Conservation (phyloP, 1,140 invertebrate species). For the Papilio glaucus region DNA sequence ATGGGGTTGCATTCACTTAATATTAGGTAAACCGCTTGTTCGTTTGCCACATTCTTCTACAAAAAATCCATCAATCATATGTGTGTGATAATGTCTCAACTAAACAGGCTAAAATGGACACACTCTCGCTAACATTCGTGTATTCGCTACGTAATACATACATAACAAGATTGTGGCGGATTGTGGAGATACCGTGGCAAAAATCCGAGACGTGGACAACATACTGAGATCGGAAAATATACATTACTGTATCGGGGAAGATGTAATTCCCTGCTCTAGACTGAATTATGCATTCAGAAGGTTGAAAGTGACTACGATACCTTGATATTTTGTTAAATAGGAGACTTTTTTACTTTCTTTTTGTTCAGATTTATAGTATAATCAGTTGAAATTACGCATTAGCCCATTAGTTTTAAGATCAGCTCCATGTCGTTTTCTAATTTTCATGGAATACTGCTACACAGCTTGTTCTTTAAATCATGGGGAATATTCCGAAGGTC, state of each 20-base stretch:
- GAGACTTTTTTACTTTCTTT: no score
- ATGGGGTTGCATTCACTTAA: no score
- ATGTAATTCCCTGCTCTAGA: background rate
- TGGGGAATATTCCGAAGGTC: no score
- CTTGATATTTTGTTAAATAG: background rate
- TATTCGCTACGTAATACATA: constrained; percentile 2
- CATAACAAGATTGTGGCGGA: constrained; percentile 4
- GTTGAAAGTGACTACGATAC: background rate
- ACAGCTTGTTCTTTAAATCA: no score
- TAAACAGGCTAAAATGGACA: constrained; percentile 1
- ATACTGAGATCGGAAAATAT: constrained; percentile 1
- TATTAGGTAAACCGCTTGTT: no score
- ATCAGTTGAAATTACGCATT: no score
- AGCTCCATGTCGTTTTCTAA: no score
- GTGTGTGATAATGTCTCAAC: background rate
- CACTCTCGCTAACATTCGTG: background rate
- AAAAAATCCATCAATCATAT: no score
- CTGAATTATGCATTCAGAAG: background rate
- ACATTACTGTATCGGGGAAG: background rate
- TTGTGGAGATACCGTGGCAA: constrained; percentile 13
- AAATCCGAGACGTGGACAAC: constrained; percentile 16
- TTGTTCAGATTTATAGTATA: no score
- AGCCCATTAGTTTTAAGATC: no score
- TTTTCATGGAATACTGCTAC: no score
- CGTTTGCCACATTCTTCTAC: no score